These are phyloP conservation scores for Leucoma salicis DNA, from an alignment of 2,888 invertebrate species.

Conservation along the genomic window DNA sequence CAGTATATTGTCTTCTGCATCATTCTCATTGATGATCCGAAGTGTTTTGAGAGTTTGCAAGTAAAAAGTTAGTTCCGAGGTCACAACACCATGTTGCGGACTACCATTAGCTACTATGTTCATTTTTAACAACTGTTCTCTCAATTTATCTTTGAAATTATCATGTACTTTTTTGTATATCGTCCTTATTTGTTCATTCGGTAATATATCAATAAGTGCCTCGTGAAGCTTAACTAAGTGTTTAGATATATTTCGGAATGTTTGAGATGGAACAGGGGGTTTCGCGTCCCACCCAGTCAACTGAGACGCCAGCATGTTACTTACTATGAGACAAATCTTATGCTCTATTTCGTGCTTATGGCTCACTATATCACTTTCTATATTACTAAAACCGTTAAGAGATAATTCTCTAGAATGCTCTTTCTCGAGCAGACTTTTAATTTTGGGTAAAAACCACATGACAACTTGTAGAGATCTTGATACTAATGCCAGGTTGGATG, in stretches of 20 bases:
- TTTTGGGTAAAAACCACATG: conserved; percentile 89
- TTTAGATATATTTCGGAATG: conserved; percentile 92
- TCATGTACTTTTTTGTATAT: conserved; percentile 91
- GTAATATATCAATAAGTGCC: conserved; percentile 92
- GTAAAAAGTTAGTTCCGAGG: conserved; percentile 95
- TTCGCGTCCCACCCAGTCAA: conserved; percentile 95
- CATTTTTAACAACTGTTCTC: conserved; percentile 91
- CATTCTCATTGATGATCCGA: conserved; percentile 88
- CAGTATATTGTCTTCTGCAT: conserved; percentile 88
- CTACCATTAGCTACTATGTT: conserved; percentile 98
- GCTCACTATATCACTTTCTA: conserved; percentile 90
- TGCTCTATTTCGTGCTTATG: conserved; percentile 96
- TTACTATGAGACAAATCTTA: conserved; percentile 95
- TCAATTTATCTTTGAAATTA: conserved; percentile 92
- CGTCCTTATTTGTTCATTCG: conserved; percentile 88
- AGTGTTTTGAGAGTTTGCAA: conserved; percentile 92
- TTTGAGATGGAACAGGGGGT: conserved; percentile 96
- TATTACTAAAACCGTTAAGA: conserved; percentile 84
- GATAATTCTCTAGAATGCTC: conserved; percentile 76
- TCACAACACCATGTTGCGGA: conserved; percentile 97
- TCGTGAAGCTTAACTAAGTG: conserved; percentile 96
- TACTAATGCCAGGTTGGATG: conserved; percentile 94
- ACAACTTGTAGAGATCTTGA: conserved; percentile 92
- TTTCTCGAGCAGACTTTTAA: conserved; percentile 86
- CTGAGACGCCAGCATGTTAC: conserved; percentile 90